A percentile compares a stretch with the other conserved stretches of the same genome.
Conservation (phyloP, 2,888 invertebrate species). For the Tetramorium bicarinatum region DNA sequence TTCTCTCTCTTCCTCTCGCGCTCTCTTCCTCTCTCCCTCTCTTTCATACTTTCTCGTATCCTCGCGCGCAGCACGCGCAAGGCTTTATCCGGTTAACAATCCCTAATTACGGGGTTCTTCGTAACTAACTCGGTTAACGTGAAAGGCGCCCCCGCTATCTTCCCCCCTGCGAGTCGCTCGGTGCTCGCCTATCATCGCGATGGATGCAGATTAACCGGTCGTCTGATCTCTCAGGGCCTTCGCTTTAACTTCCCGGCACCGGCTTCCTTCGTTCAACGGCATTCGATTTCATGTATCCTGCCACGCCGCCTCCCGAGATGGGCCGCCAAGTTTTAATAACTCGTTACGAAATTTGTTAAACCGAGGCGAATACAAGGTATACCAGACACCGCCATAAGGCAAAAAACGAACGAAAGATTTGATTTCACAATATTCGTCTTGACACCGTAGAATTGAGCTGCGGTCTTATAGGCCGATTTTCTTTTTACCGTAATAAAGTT, state of each 20-base stretch:
- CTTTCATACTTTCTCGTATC: constrained; percentile 28
- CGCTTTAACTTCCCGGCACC: constrained; percentile 49
- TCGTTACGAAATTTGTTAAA: constrained; percentile 56
- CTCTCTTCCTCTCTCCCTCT: not conserved
- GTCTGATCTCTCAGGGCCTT: constrained; percentile 62
- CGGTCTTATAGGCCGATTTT: not conserved
- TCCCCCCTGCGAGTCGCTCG: constrained; percentile 50
- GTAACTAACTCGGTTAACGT: constrained; percentile 80
- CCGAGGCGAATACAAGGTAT: constrained; percentile 27
- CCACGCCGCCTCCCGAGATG: constrained; percentile 30
- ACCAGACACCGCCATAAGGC: constrained; percentile 22
- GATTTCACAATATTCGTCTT: constrained; percentile 35
- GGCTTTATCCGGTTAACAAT: constrained; percentile 80
- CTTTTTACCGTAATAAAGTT: not conserved
- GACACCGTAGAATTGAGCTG: not conserved
- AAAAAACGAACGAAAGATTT: constrained; percentile 25
- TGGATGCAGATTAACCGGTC: constrained; percentile 78
- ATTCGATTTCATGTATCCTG: constrained; percentile 50
- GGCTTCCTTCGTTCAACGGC: constrained; percentile 56
- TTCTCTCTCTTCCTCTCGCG: constrained; percentile 24
- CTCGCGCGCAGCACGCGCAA: constrained; percentile 75
- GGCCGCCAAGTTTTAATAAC: constrained; percentile 53
- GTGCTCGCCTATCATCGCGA: constrained; percentile 77
- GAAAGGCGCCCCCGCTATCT: constrained; percentile 59
- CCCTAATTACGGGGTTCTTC: constrained; percentile 79